Evolutionary conservation across 1,140 invertebrate species (phyloP).

Genomic region (Neoseiulus cucumeris): DNA sequence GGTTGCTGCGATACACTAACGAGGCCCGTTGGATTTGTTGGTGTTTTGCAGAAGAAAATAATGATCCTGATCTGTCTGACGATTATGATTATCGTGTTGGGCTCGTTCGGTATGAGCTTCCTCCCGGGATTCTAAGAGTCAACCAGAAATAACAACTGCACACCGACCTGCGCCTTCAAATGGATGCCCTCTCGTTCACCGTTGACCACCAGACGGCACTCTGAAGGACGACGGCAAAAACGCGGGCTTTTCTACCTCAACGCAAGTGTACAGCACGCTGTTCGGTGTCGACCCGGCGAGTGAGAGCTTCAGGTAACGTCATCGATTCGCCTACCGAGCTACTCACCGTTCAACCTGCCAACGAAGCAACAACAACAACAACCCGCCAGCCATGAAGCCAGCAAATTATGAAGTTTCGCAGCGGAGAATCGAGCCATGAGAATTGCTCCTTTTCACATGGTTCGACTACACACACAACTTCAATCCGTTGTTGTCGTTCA

Average conservation of each 20-base stretch:
- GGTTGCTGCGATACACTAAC: too few relatives aligned
- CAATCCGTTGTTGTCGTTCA: not conserved
- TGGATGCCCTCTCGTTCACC: not conserved
- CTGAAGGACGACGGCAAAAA: not conserved
- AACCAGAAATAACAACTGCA: not conserved
- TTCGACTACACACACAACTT: not conserved
- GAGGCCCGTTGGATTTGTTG: not conserved
- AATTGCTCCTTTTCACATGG: not conserved
- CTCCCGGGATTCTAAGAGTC: not conserved
- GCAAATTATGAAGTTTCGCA: not conserved
- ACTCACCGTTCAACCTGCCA: not conserved
- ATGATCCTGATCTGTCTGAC: slow-evolving; percentile 92
- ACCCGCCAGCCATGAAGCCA: not conserved
- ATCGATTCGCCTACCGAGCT: too few relatives aligned
- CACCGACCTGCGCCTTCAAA: too few relatives aligned
- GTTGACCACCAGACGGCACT: not conserved
- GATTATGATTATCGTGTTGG: slow-evolving; percentile 62
- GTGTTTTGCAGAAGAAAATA: slow-evolving; percentile 76
- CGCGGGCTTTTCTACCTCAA: not conserved
- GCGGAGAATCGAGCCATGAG: not conserved
- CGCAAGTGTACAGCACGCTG: not conserved
- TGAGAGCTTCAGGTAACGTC: too few relatives aligned
- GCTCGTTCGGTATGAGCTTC: slow-evolving; percentile 27
- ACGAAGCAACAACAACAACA: not conserved
- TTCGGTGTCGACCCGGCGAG: not conserved